Evolutionary conservation across 2,113 vertebrate species (phyloP).

Genomic region (Speoplatyrhinus poulsoni): DNA sequence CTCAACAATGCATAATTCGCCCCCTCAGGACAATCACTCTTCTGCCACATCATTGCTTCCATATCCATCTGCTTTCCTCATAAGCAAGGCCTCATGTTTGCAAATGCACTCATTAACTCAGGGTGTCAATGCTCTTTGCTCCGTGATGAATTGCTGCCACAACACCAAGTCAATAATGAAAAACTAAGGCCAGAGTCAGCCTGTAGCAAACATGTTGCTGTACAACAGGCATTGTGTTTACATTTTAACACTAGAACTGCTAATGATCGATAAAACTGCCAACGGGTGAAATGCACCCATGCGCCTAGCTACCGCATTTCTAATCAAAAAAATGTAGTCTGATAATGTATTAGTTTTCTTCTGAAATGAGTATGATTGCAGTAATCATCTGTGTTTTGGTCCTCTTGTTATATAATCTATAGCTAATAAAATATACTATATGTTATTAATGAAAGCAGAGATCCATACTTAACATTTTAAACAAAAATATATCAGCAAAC

Average conservation of each 20-base stretch:
- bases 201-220: slow-evolving; percentile 29
- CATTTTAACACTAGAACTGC: neutral
- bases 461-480: no score
- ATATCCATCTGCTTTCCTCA: slow-evolving; percentile 41
- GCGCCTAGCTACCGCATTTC: no score
- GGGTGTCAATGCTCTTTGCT: slow-evolving; percentile 32
- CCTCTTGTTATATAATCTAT: no score
- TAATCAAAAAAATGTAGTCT: no score
- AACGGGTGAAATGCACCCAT: no score
- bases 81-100: slow-evolving; percentile 47
- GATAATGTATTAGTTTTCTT: no score
- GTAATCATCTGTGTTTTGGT: no score
- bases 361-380: no score
- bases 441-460: no score
- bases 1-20: neutral
- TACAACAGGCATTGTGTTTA: neutral
- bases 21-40: slow-evolving; percentile 43
- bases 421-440: no score
- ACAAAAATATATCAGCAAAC: no score
- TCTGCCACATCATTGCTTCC: slow-evolving; percentile 30
- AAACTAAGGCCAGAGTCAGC: slow-evolving; percentile 24
- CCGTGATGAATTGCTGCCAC: slow-evolving; percentile 56
- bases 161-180: slow-evolving; percentile 32
- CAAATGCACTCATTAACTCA: slow-evolving; percentile 46
- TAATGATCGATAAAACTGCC: no score